Conservation (phyloP, 1,140 invertebrate species). For the Penaeus japonicus region DNA sequence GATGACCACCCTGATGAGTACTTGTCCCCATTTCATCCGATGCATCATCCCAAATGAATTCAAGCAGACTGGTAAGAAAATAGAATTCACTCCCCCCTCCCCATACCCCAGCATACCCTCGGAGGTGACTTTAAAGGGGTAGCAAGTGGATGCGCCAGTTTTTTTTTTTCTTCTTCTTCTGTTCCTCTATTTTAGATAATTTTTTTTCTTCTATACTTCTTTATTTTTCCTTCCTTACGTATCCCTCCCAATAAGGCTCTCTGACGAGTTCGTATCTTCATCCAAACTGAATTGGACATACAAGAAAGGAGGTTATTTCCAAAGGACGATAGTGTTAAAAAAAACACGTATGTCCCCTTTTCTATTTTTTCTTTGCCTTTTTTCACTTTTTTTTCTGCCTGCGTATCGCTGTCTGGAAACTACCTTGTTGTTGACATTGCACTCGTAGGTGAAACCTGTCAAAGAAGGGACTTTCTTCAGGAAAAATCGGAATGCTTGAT, state of each 20-base stretch:
- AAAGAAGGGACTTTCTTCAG: too few species aligned
- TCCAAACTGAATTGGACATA: too few species aligned
- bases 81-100: background rate
- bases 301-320: too few species aligned
- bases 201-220: too few species aligned
- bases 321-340: background rate
- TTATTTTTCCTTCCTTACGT: too few species aligned
- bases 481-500: too few species aligned
- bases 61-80: slow-evolving; percentile 66
- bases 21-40: slow-evolving; percentile 74
- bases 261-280: too few species aligned
- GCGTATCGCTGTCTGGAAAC: background rate
- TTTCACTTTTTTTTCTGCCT: background rate
- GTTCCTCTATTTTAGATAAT: too few species aligned
- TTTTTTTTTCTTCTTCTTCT: background rate
- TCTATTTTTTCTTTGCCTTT: background rate
- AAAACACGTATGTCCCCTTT: background rate
- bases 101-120: background rate
- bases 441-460: background rate
- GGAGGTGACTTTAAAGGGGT: background rate
- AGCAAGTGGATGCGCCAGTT: background rate
- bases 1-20: slow-evolving; percentile 70
- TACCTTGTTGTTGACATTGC: too few species aligned
- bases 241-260: too few species aligned
- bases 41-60: slow-evolving; percentile 76